Evolutionary conservation across 2,888 invertebrate genomes (phyloP).

Genomic region (Augochlorella aurata): DNA sequence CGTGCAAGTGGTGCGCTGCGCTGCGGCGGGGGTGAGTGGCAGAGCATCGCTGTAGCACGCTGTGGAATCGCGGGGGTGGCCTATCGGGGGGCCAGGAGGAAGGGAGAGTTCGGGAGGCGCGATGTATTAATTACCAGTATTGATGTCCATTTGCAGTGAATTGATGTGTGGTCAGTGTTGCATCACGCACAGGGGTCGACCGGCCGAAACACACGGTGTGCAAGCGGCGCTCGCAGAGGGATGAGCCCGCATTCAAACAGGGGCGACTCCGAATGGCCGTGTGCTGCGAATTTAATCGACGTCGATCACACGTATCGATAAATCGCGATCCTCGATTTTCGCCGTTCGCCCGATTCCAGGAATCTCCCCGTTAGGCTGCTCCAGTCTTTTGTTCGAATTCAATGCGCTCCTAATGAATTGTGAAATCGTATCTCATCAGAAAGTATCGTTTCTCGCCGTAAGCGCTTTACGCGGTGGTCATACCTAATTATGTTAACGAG

Average conservation of each 20-base stretch:
- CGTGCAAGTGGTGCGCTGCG: conserved; percentile 63
- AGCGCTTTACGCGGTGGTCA: too few species aligned
- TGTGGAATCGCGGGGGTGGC: conserved; percentile 30
- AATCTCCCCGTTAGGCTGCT: neutral
- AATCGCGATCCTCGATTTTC: conserved; percentile 48
- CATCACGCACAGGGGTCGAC: conserved; percentile 81
- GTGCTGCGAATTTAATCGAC: conserved; percentile 60
- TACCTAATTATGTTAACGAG: too few species aligned
- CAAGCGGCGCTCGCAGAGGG: conserved; percentile 71
- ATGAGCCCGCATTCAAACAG: conserved; percentile 74
- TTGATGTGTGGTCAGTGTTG: conserved; percentile 82
- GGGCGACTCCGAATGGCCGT: conserved; percentile 53
- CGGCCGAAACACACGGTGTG: conserved; percentile 75
- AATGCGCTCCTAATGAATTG: neutral
- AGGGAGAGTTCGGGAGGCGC: conserved; percentile 75
- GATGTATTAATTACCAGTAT: conserved; percentile 82
- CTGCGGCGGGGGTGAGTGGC: conserved; percentile 55
- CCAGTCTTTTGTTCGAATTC: neutral
- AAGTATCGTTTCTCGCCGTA: too few species aligned
- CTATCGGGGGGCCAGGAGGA: conserved; percentile 33
- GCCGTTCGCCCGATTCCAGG: neutral
- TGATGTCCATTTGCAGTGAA: conserved; percentile 83
- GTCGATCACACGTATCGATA: conserved; percentile 73
- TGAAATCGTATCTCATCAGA: too few species aligned
- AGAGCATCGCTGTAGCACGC: conserved; percentile 40